Conservation (phyloP, 2,888 invertebrate species). For the Ecliptopera silaceata region DNA sequence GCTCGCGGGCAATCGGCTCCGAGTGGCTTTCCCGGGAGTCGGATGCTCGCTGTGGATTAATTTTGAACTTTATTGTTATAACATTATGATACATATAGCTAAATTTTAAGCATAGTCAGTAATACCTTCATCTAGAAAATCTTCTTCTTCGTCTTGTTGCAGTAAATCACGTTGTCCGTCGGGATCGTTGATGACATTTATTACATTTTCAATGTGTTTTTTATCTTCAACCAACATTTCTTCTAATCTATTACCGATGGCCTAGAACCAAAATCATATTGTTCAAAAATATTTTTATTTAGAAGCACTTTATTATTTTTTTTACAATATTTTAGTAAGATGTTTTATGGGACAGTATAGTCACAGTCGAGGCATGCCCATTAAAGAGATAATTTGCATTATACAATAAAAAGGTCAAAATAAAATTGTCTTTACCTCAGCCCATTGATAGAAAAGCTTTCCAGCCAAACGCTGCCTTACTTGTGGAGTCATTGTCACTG, state of each 20-base stretch:
- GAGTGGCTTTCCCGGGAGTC: conserved; percentile 80
- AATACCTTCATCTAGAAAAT: conserved; percentile 97
- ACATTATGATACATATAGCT: conserved; percentile 1
- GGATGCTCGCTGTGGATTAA: conserved; percentile 84
- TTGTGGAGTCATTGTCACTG: conserved; percentile 73
- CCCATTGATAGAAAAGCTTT: conserved; percentile 99
- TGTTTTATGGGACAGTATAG: too few relatives aligned
- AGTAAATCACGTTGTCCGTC: conserved; percentile 90
- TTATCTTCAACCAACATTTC: conserved; percentile 94
- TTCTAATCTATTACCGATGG: conserved; percentile 94
- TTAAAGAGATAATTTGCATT: not conserved
- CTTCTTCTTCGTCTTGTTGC: conserved; percentile 96
- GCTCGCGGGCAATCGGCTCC: conserved; percentile 95
- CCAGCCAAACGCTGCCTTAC: conserved; percentile 90
- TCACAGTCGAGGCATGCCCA: too few relatives aligned
- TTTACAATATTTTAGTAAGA: too few relatives aligned
- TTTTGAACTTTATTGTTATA: conserved; percentile 24
- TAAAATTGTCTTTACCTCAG: conserved; percentile 84
- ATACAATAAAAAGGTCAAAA: not conserved
- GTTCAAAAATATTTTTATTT: too few relatives aligned
- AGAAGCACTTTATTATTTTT: too few relatives aligned
- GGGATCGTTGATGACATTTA: conserved; percentile 87
- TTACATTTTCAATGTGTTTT: conserved; percentile 86
- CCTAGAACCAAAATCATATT: conserved; percentile 67
- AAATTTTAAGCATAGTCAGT: not conserved